phyloP scores from a whole-genome alignment of 1,140 invertebrate genomes.

The Lutraria rhynchaena region DNA sequence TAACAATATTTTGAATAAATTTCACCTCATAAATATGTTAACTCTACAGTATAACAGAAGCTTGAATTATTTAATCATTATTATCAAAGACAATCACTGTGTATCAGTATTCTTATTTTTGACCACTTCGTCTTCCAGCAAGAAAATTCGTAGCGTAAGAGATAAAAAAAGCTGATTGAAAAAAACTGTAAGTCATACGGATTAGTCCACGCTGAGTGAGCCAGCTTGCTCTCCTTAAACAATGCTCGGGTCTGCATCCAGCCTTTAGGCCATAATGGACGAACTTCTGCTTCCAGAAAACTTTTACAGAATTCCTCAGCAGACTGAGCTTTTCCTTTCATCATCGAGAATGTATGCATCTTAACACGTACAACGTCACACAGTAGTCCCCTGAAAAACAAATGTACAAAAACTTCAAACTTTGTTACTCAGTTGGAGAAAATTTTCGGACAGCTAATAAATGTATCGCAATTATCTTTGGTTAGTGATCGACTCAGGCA shows the following conservation, averaged over 20 bases:
- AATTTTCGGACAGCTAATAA: too few species aligned
- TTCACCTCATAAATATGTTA: too few species aligned
- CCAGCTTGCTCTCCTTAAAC: slow-evolving; percentile 77
- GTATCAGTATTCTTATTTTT: not conserved
- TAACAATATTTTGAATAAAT: too few species aligned
- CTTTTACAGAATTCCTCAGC: slow-evolving; percentile 84
- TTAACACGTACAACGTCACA: slow-evolving; percentile 83
- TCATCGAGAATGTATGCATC: slow-evolving; percentile 83
- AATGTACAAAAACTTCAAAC: too few species aligned
- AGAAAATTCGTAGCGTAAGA: not conserved
- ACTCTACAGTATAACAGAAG: too few species aligned
- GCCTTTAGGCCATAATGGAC: slow-evolving; percentile 85
- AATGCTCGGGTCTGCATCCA: slow-evolving; percentile 84
- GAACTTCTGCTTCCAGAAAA: slow-evolving; percentile 84
- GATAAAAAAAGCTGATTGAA: not conserved
- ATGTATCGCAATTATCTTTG: too few species aligned
- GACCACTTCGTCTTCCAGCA: not conserved
- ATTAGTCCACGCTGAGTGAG: slow-evolving; percentile 74
- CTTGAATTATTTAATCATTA: not conserved
- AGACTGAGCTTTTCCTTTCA: slow-evolving; percentile 83
- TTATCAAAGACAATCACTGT: not conserved
- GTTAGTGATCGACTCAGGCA: too few species aligned
- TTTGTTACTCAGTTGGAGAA: too few species aligned
- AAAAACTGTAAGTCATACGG: slow-evolving; percentile 50
- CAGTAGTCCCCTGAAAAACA: slow-evolving; percentile 80